Conservation (phyloP, 2,797 vertebrate genomes). For the Tolypeutes matacus region DNA sequence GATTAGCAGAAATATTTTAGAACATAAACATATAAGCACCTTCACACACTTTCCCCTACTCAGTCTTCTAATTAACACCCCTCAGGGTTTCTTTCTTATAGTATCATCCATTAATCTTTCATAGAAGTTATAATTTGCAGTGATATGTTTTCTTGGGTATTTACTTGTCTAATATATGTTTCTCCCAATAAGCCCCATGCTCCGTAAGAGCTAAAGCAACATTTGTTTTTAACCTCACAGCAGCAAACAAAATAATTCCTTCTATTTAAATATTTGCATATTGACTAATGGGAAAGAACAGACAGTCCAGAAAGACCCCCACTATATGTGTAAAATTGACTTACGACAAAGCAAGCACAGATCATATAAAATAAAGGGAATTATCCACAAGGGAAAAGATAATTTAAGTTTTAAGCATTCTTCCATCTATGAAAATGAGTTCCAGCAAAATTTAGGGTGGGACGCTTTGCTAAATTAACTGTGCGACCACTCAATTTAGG, state of each 20-base stretch:
- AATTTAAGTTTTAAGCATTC: background rate
- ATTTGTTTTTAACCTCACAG: background rate
- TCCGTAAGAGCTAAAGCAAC: background rate
- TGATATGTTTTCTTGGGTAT: no score
- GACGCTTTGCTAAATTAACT: background rate
- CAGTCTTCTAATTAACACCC: background rate
- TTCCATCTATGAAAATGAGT: background rate
- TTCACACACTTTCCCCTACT: background rate
- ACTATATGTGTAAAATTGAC: no score
- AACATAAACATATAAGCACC: background rate
- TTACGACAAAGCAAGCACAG: no score
- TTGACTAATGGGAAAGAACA: no score
- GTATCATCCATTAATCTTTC: background rate
- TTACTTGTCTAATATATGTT: background rate
- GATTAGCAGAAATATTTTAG: constrained; percentile 19
- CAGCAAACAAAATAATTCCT: background rate
- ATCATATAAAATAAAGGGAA: no score
- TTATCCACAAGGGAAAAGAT: no score
- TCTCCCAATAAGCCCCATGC: background rate
- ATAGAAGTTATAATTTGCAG: background rate
- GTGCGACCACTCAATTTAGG: background rate
- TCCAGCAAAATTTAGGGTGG: background rate
- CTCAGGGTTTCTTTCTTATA: background rate
- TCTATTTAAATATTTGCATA: background rate
- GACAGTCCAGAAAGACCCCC: no score